Conservation (phyloP, 2,888 invertebrate genomes). For the Euzophera pinguis region DNA sequence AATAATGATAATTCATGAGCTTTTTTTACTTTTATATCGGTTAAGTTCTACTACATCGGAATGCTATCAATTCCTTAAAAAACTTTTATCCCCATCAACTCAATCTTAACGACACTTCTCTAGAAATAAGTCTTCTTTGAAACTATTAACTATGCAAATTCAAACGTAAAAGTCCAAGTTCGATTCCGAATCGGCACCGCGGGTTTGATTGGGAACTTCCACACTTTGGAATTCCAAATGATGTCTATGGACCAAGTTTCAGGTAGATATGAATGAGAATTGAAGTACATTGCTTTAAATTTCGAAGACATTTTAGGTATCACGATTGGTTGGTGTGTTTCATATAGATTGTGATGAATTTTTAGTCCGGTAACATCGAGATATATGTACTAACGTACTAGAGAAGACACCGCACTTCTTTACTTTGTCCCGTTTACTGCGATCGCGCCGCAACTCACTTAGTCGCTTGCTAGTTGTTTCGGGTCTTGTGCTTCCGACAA, state of each 20-base stretch:
- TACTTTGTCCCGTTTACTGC: too few relatives aligned
- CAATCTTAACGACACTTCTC: slow-evolving; percentile 4
- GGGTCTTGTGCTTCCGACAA: too few relatives aligned
- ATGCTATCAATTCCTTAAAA: not conserved
- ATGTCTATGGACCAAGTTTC: slow-evolving; percentile 21
- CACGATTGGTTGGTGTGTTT: too few relatives aligned
- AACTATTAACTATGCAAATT: slow-evolving; percentile 16
- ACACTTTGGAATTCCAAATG: slow-evolving; percentile 23
- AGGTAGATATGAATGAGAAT: slow-evolving; percentile 7
- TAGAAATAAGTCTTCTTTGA: slow-evolving; percentile 6
- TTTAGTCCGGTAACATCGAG: too few relatives aligned
- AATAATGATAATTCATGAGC: too few relatives aligned
- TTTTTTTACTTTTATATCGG: too few relatives aligned
- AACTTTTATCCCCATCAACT: not conserved
- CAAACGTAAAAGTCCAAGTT: slow-evolving; percentile 16
- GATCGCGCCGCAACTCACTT: too few relatives aligned
- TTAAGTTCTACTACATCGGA: too few relatives aligned
- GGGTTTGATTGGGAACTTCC: slow-evolving; percentile 27
- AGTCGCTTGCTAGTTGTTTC: too few relatives aligned
- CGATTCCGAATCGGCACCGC: slow-evolving; percentile 13
- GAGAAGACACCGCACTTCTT: too few relatives aligned
- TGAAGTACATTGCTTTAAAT: not conserved
- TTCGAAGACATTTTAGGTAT: not conserved
- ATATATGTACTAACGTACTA: too few relatives aligned
- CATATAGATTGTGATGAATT: too few relatives aligned